Evolutionary conservation across 2,113 vertebrate genomes (phyloP).

Genomic region (Pachyramphus minor): DNA sequence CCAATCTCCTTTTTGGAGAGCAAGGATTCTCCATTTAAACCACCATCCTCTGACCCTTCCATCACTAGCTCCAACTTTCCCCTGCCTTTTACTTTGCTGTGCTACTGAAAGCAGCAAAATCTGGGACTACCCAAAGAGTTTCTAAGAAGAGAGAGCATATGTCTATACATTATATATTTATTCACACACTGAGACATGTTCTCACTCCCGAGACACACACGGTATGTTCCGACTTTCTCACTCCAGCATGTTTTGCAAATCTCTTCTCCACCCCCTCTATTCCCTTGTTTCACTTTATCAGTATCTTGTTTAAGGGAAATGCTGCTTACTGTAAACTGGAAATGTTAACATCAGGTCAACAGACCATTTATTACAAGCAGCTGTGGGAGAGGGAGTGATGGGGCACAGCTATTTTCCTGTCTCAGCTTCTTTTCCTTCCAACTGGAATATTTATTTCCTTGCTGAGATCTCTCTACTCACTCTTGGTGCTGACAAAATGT

Average conservation of each 20-base stretch:
- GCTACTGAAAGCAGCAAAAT: background rate
- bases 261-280: constrained; percentile 42
- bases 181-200: constrained; percentile 57
- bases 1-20: background rate
- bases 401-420: background rate
- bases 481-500: constrained; percentile 26
- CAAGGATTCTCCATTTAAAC: background rate
- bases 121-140: background rate
- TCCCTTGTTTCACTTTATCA: constrained; percentile 16
- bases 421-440: constrained; percentile 19
- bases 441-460: constrained; percentile 56
- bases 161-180: constrained; percentile 59
- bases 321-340: constrained; percentile 33
- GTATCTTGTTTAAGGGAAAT: constrained; percentile 34
- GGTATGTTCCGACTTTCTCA: constrained; percentile 57
- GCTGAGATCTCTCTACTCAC: constrained; percentile 32
- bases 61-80: background rate
- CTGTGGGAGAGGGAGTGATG: constrained; percentile 18
- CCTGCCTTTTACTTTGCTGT: background rate
- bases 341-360: constrained; percentile 37
- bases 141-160: constrained; percentile 35
- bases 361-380: constrained; percentile 34
- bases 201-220: constrained; percentile 43
- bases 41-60: background rate
- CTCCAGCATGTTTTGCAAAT: constrained; percentile 63